Conservation (phyloP, 2,888 invertebrate genomes). For the Nymphalis urticae region DNA sequence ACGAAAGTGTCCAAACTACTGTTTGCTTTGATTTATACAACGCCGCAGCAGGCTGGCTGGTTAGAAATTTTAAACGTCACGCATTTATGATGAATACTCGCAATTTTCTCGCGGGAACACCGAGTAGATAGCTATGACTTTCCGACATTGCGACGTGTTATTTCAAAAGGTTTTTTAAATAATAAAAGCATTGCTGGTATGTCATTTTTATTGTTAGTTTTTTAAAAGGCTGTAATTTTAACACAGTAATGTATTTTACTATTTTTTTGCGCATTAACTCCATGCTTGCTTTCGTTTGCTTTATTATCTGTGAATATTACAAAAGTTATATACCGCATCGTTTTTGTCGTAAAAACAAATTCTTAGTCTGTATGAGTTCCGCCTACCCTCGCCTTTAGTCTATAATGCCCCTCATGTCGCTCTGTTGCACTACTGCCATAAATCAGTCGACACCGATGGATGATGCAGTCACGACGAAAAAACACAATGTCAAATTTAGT, state of each 20-base stretch:
- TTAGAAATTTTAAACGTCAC: conserved; percentile 78
- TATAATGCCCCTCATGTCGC: no score
- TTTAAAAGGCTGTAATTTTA: conserved; percentile 22
- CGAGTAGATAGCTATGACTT: conserved; percentile 60
- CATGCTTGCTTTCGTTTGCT: no score
- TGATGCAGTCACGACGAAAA: conserved; percentile 64
- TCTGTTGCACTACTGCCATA: conserved; percentile 70
- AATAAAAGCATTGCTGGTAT: conserved; percentile 29
- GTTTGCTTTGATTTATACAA: conserved; percentile 72
- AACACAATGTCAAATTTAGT: conserved; percentile 46
- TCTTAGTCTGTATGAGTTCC: neutral
- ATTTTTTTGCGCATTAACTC: no score
- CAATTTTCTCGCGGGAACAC: conserved; percentile 74
- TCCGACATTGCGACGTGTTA: conserved; percentile 48
- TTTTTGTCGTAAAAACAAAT: neutral
- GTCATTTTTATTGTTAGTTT: conserved; percentile 16
- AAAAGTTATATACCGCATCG: neutral
- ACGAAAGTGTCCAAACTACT: conserved; percentile 62
- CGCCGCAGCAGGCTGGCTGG: conserved; percentile 55
- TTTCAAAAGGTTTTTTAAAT: conserved; percentile 40
- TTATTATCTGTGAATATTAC: neutral
- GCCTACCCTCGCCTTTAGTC: no score
- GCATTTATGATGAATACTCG: conserved; percentile 78
- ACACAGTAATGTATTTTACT: conserved; percentile 15
- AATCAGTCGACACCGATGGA: conserved; percentile 76